Conservation (phyloP, 2,113 vertebrate species). For the Myiopsitta monachus region DNA sequence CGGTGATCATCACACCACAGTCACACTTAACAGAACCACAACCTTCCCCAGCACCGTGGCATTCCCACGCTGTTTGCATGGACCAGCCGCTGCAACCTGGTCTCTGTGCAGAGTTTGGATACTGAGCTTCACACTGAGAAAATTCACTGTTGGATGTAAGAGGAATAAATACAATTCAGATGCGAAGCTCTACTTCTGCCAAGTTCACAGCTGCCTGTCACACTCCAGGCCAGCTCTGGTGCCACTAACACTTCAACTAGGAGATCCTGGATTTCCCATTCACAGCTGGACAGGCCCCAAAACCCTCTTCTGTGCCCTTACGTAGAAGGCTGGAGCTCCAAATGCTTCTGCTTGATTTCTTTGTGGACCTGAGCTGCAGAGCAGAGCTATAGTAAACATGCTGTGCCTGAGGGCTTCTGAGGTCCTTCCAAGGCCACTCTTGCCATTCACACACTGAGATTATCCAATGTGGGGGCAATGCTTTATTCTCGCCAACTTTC, state of each 20-base stretch:
- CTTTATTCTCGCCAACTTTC: background rate
- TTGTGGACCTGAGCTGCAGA: background rate
- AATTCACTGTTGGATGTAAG: background rate
- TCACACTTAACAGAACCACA: background rate
- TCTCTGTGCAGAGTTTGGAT: background rate
- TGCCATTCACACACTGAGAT: background rate
- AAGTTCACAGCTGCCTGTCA: background rate
- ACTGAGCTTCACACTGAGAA: background rate
- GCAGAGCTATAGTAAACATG: background rate
- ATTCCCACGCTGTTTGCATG: accelerated
- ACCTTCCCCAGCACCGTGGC: background rate
- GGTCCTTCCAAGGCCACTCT: background rate
- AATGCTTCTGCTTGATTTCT: background rate
- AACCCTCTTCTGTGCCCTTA: background rate
- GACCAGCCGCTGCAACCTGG: accelerated
- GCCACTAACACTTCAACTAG: background rate
- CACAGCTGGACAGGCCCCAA: background rate
- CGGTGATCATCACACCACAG: accelerated
- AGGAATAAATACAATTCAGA: background rate
- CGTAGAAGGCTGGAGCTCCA: background rate
- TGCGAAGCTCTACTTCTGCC: background rate
- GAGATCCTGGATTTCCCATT: background rate
- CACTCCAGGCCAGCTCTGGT: background rate
- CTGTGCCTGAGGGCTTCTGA: background rate
- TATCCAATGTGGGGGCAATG: background rate